Evolutionary conservation across 2,797 vertebrate genomes (phyloP).

Genomic region (Squalus acanthias): DNA sequence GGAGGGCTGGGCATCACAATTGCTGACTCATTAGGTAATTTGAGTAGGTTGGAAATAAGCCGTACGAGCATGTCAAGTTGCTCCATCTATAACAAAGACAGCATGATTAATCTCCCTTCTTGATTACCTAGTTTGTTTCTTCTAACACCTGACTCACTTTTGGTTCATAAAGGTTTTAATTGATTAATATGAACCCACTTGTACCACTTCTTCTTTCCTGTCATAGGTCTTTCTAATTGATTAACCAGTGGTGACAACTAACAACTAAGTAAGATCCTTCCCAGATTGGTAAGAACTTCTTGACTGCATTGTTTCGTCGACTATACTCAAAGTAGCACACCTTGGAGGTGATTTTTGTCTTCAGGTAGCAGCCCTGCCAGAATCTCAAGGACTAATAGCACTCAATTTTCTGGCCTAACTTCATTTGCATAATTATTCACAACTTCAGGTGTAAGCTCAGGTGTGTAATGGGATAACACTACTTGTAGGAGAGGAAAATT

Average conservation of each 20-base stretch:
- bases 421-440: not conserved
- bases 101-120: not conserved
- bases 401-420: not conserved
- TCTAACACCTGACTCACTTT: not conserved
- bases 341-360: not conserved
- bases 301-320: not conserved
- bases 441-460: not conserved
- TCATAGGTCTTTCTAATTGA: not conserved
- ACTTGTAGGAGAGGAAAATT: not conserved
- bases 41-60: not conserved
- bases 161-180: not conserved
- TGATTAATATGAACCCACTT: not conserved
- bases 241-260: not conserved
- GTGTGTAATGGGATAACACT: not conserved
- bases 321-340: not conserved
- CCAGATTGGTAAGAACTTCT: not conserved
- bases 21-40: not conserved
- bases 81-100: not conserved
- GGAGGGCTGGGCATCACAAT: not conserved
- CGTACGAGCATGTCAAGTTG: not conserved
- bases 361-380: not conserved
- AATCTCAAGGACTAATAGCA: not conserved
- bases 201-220: not conserved
- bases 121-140: not conserved
- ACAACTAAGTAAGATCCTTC: not conserved